phyloP scores from a whole-genome alignment of 2,113 vertebrate species.

The Saccopteryx bilineata region DNA sequence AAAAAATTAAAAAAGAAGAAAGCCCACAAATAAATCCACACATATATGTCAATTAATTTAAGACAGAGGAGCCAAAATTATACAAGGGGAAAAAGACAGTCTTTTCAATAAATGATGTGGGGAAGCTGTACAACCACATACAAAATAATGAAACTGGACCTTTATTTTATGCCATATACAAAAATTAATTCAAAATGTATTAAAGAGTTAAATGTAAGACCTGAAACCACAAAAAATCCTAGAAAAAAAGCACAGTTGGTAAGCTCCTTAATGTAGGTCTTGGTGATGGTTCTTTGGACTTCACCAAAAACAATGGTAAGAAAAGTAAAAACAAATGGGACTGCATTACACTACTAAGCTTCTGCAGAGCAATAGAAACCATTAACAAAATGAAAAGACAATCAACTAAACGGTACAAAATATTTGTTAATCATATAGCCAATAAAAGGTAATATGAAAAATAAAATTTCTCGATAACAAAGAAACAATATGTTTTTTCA shows the following conservation, averaged over 20 bases:
- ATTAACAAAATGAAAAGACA: background rate
- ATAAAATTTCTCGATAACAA: background rate
- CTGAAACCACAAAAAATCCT: background rate
- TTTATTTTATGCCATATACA: background rate
- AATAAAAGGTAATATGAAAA: background rate
- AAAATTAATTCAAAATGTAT: background rate
- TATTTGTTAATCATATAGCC: background rate
- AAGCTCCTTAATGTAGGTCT: background rate
- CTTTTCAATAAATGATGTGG: background rate
- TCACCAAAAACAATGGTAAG: background rate
- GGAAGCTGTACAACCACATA: background rate
- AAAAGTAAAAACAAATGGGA: background rate
- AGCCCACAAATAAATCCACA: background rate
- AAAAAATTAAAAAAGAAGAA: too few species aligned
- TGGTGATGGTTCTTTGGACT: background rate
- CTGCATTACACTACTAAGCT: background rate
- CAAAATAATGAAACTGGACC: background rate
- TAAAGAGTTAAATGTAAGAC: background rate
- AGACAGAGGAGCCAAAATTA: background rate
- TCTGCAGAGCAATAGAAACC: background rate
- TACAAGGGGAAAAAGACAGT: background rate
- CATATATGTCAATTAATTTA: background rate
- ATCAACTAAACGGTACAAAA: background rate
- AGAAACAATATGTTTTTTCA: background rate
- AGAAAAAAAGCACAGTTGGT: background rate